These are phyloP conservation scores for Struthio camelus DNA, from an alignment of 2,113 vertebrate species.

Conservation along the genomic window DNA sequence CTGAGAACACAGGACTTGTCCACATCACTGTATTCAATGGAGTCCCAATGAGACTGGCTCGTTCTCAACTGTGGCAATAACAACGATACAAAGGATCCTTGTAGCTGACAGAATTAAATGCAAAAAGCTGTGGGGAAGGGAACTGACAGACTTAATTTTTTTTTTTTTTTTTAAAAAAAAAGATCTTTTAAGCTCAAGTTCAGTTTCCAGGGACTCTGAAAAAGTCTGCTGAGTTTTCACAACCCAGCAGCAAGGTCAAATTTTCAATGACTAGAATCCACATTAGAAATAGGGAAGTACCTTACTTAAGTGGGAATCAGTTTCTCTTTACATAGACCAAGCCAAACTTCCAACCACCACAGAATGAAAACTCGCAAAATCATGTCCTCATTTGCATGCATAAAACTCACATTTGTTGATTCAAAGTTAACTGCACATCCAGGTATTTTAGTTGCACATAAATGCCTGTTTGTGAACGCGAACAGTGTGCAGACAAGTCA, in stretches of 20 bases:
- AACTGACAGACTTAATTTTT: background rate
- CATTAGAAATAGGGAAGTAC: slow-evolving; percentile 39
- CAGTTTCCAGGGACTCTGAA: slow-evolving; percentile 11
- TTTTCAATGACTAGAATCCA: background rate
- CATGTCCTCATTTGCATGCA: slow-evolving; percentile 47
- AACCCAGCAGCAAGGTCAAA: background rate
- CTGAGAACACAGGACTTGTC: background rate
- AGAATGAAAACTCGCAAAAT: slow-evolving; percentile 40
- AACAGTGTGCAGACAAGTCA: background rate
- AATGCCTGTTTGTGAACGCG: background rate
- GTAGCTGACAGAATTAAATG: background rate
- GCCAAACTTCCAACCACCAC: slow-evolving; percentile 56
- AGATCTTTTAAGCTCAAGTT: slow-evolving; percentile 28
- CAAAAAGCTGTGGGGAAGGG: background rate
- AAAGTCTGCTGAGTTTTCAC: background rate
- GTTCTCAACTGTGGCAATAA: background rate
- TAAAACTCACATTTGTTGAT: slow-evolving; percentile 21
- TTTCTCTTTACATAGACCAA: slow-evolving; percentile 43
- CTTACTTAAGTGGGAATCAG: background rate
- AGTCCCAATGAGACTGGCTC: background rate
- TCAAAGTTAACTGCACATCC: slow-evolving; percentile 40
- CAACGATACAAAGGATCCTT: background rate
- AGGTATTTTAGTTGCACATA: background rate
- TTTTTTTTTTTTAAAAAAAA: background rate
- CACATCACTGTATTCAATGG: background rate